phyloP scores from a whole-genome alignment of 2,113 vertebrate species.

The Corvus moneduloides region DNA sequence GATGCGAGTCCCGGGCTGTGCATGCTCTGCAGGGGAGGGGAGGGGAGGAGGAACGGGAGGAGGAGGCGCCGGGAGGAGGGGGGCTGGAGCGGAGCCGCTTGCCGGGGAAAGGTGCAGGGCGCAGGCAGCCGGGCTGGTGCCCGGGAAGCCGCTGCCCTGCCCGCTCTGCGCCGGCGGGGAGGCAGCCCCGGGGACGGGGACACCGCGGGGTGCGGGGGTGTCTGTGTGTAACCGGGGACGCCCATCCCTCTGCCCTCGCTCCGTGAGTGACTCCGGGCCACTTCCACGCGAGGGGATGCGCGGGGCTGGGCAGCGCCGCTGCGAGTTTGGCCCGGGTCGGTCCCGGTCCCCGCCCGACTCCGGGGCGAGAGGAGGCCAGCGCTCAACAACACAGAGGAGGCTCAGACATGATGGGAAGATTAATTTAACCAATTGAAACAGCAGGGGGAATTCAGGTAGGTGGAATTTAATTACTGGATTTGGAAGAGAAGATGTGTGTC shows the following conservation, averaged over 20 bases:
- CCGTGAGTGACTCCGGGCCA: background rate
- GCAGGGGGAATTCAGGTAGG: slow-evolving; percentile 53
- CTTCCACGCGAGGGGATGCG: background rate
- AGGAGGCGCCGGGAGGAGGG: background rate
- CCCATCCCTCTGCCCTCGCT: background rate
- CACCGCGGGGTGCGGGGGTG: background rate
- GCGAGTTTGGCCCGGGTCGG: background rate
- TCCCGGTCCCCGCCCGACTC: background rate
- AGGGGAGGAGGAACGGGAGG: background rate
- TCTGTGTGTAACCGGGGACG: background rate
- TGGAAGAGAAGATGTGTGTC: slow-evolving; percentile 40
- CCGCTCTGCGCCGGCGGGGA: background rate
- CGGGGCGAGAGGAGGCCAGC: background rate
- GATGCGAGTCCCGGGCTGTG: slow-evolving; percentile 35
- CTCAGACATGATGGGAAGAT: slow-evolving; percentile 48
- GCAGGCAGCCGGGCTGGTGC: background rate
- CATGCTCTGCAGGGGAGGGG: slow-evolving; percentile 23
- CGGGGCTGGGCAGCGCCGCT: background rate
- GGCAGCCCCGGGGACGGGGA: background rate
- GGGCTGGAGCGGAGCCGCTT: background rate
- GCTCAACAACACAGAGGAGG: background rate
- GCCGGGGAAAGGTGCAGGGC: background rate
- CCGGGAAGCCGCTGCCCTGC: background rate
- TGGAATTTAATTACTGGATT: slow-evolving; percentile 58
- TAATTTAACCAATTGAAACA: slow-evolving; percentile 51